Conservation (phyloP, 2,113 vertebrate genomes). For the Terrapene triunguis region DNA sequence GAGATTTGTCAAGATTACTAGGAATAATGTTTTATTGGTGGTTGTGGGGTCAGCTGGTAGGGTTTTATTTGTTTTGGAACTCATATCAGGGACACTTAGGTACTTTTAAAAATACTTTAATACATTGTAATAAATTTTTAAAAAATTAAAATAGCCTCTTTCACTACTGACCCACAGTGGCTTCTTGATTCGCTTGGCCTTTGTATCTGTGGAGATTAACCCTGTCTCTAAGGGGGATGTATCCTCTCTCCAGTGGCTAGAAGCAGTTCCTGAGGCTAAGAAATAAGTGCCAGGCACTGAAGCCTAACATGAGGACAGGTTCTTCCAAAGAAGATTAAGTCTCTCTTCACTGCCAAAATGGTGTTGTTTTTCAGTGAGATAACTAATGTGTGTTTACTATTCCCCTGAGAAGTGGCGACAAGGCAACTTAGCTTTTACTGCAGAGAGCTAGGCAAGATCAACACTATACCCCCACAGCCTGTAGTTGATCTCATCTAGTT, state of each 20-base stretch:
- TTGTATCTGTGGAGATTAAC: conserved; percentile 44
- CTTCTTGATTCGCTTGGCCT: conserved; percentile 51
- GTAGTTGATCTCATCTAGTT: neutral
- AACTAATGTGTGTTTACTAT: neutral
- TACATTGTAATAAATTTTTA: conserved; percentile 19
- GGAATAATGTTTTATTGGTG: conserved; percentile 9
- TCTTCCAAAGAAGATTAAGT: neutral
- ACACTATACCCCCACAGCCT: neutral
- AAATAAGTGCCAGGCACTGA: neutral
- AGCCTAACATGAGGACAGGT: neutral
- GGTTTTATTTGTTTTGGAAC: conserved; percentile 1
- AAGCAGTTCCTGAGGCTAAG: conserved; percentile 22
- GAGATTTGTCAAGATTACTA: neutral
- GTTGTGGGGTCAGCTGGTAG: neutral
- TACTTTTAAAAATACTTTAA: neutral
- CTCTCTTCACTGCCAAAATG: neutral
- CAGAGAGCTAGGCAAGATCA: neutral
- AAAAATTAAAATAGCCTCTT: conserved; percentile 21
- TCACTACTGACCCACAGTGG: conserved; percentile 35
- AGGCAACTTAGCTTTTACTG: neutral
- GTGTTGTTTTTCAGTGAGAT: neutral
- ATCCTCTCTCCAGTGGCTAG: neutral
- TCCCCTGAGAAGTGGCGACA: neutral
- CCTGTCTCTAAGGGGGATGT: neutral
- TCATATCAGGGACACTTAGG: neutral